Evolutionary conservation across 2,888 invertebrate genomes (phyloP), one percentile per base, ranked within the genome.

Genomic region (Mythimna ferrago): DNA sequence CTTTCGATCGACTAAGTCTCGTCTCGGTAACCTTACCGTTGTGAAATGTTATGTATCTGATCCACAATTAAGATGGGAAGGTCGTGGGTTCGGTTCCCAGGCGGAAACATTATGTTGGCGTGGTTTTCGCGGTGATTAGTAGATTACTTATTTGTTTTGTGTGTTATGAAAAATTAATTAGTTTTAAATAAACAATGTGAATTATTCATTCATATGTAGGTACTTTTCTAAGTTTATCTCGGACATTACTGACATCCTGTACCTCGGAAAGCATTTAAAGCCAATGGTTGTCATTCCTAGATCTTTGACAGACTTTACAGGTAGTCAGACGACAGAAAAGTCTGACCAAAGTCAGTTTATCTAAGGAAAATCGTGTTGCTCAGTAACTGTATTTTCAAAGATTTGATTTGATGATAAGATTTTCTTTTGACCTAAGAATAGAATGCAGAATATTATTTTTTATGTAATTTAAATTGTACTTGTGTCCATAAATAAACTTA

Each of bases 41-140:
- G 85, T 85, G 86, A 86, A 88, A 86, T 80, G 85, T 81, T 83
- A 87, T 84, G 76, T 83, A 85, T 82, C 84, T 85, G 84, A 87
- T 89, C 86, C 82, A 56, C 72, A 71, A 80, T 76, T 88, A 86
- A 85, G 82, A 64, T 76, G 72, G 76, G 83, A 87, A 90, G 88
- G 89, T 83, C 89, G 77, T 71, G 44, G 54, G 77, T 86, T 83
- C 76, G 78, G 82, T 87, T 87, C 88, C 80, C 87, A 87, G 87
- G 83, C 86, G 87, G 87, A 87, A 86, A 85, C 66, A 73, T 79
- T 82, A 83, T 66, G 57, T 54, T 58, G 62, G 38, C 78, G 63
- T 66, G 71, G 44, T 72, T 79, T 78, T 79, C 68, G 67, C 66
- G 66, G 44, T 60, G 66, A 65, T 71, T 11, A 48, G 32, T 44